Conservation (phyloP, 2,113 vertebrate genomes). For the Chauna torquata region DNA sequence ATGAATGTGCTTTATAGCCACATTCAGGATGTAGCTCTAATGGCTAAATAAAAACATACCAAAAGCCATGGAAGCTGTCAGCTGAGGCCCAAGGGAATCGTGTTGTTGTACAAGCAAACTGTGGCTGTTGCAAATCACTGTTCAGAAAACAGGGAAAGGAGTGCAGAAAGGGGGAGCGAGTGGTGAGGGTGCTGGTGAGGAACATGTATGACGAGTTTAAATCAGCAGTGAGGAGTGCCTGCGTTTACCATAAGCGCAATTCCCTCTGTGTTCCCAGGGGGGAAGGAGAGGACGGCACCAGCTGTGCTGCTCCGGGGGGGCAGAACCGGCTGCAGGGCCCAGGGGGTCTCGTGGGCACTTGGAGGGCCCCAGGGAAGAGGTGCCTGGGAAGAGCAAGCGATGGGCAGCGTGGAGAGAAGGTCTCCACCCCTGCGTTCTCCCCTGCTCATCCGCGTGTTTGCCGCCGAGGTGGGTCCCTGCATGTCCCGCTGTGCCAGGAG, state of each 20-base stretch:
- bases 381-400: not conserved
- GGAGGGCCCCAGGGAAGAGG: not conserved
- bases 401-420: not conserved
- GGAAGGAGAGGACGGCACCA: not conserved
- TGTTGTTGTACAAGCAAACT: not conserved
- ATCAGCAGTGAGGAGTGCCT: constrained; percentile 9
- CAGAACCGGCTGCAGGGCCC: too few relatives aligned
- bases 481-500: not conserved
- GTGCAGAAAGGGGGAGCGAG: not conserved
- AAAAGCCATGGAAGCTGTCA: not conserved
- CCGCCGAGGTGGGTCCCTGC: not conserved
- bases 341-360: not conserved
- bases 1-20: constrained; percentile 16
- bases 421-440: not conserved
- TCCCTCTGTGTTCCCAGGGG: not conserved
- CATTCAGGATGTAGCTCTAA: constrained; percentile 28
- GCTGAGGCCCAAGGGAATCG: not conserved
- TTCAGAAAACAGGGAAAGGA: not conserved
- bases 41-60: constrained; percentile 6
- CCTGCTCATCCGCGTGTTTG: not conserved
- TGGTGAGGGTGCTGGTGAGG: not conserved
- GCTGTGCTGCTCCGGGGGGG: too few relatives aligned
- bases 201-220: not conserved
- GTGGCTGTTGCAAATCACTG: not conserved
- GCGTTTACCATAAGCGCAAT: not conserved